A percentile compares a stretch with the other conserved stretches of the same genome.
phyloP scores from a whole-genome alignment of 2,797 vertebrate species.

The Scomberomorus guttatus region DNA sequence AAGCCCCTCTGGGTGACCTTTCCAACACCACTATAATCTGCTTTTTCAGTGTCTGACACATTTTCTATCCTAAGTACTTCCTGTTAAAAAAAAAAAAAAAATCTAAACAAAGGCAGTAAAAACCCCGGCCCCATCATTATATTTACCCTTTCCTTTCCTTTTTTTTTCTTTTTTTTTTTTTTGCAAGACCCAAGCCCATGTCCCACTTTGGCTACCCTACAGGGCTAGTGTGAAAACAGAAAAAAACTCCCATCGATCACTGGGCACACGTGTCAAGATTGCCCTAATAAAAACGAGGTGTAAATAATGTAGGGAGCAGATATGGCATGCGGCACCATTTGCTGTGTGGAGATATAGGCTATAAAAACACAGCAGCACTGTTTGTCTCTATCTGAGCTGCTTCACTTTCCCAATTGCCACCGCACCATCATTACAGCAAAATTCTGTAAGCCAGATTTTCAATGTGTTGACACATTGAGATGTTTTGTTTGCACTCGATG shows the following conservation, averaged over 20 bases:
- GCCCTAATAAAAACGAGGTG: conserved; percentile 82
- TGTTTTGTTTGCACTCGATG: conserved; percentile 22
- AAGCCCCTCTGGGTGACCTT: conserved; percentile 21
- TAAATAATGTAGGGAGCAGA: conserved; percentile 81
- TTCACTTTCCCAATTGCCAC: conserved; percentile 48
- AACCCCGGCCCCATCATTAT: conserved; percentile 39
- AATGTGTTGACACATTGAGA: conserved; percentile 46
- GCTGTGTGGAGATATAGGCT: conserved; percentile 71
- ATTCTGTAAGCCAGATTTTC: conserved; percentile 30
- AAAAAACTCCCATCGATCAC: conserved; percentile 76
- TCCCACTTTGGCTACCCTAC: conserved; percentile 70
- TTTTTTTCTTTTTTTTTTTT: neutral
- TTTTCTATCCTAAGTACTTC: conserved; percentile 20
- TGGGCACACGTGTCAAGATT: conserved; percentile 73
- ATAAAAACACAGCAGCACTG: conserved; percentile 76
- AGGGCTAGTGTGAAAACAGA: conserved; percentile 50
- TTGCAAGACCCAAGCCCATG: conserved; percentile 39
- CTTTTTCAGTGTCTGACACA: conserved; percentile 24
- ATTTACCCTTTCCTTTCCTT: conserved; percentile 15
- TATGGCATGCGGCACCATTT: conserved; percentile 66
- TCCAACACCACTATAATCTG: conserved; percentile 25
- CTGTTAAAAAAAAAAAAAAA: conserved; percentile 19
- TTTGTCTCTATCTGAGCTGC: conserved; percentile 75
- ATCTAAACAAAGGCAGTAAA: conserved; percentile 61
- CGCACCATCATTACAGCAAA: conserved; percentile 33